Percentiles rank a stretch among this genome's conserved stretches.
Evolutionary conservation across 1,140 invertebrate genomes (phyloP).

Genomic region (Agrypnia vestita): DNA sequence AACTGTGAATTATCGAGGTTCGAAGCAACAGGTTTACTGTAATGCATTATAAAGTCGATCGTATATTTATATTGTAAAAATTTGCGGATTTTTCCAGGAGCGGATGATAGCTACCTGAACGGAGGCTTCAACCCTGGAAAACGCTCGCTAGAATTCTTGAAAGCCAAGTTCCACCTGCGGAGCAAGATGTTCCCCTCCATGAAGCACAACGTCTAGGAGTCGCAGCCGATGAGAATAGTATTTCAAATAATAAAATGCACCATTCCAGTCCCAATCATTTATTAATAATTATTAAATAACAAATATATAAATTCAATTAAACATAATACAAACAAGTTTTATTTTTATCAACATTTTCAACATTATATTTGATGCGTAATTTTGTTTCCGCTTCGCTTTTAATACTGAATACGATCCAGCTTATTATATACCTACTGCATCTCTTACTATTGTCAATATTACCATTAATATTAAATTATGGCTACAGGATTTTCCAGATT

Average conservation of each 20-base stretch:
- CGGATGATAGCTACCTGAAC: slow-evolving; percentile 33
- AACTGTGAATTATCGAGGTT: too few species aligned
- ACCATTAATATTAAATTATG: too few species aligned
- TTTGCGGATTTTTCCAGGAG: too few species aligned
- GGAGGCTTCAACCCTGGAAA: slow-evolving; percentile 64
- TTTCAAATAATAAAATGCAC: slow-evolving; percentile 6
- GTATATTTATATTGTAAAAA: too few species aligned
- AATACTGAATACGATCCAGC: neutral
- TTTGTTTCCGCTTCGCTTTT: neutral
- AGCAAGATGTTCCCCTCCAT: neutral
- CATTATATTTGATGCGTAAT: slow-evolving; percentile 12
- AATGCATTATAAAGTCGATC: too few species aligned
- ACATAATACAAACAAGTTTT: slow-evolving; percentile 48
- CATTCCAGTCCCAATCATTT: slow-evolving; percentile 45
- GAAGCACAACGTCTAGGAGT: slow-evolving; percentile 7
- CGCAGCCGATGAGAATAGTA: slow-evolving; percentile 3
- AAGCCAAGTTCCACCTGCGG: neutral
- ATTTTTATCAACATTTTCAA: slow-evolving; percentile 13
- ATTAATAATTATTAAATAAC: slow-evolving; percentile 47
- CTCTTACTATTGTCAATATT: too few species aligned
- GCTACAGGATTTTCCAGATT: too few species aligned
- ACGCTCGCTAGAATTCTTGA: slow-evolving; percentile 5
- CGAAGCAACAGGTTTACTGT: too few species aligned
- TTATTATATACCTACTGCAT: neutral
- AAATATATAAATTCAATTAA: slow-evolving; percentile 51